These are phyloP conservation scores for Dione vanillae DNA, from an alignment of 2,888 invertebrate species.

Conservation along the genomic window DNA sequence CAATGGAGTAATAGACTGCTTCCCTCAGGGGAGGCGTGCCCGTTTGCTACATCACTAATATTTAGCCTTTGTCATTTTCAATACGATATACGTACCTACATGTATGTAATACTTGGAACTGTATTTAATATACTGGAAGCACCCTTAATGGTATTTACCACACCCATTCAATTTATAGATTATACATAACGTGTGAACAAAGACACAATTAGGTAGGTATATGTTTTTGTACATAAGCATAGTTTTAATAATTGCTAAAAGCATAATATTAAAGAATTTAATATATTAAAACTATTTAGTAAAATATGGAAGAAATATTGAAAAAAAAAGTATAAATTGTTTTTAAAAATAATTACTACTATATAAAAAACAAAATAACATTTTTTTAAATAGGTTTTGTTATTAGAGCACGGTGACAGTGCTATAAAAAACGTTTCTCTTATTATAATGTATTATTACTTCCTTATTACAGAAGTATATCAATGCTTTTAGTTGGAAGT, in stretches of 20 bases:
- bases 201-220: background rate
- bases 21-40: conserved; percentile 59
- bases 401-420: background rate
- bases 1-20: conserved; percentile 71
- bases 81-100: conserved; percentile 41
- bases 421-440: background rate
- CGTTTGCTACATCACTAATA: conserved; percentile 33
- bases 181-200: background rate
- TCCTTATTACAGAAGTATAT: conserved; percentile 22
- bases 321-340: too few species aligned
- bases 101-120: conserved; percentile 9
- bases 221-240: too few species aligned
- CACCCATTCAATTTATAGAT: conserved; percentile 29
- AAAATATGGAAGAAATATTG: too few species aligned
- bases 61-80: conserved; percentile 49
- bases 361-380: too few species aligned
- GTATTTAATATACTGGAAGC: conserved; percentile 30
- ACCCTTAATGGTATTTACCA: conserved; percentile 30
- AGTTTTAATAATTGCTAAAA: too few species aligned
- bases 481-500: conserved; percentile 4
- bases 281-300: too few species aligned
- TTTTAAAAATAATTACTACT: too few species aligned
- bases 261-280: too few species aligned
- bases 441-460: conserved; percentile 10
- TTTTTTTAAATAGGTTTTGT: background rate